These are phyloP conservation scores for Cricetomys ansorgei DNA, from an alignment of 2,113 vertebrate species.

Conservation along the genomic window DNA sequence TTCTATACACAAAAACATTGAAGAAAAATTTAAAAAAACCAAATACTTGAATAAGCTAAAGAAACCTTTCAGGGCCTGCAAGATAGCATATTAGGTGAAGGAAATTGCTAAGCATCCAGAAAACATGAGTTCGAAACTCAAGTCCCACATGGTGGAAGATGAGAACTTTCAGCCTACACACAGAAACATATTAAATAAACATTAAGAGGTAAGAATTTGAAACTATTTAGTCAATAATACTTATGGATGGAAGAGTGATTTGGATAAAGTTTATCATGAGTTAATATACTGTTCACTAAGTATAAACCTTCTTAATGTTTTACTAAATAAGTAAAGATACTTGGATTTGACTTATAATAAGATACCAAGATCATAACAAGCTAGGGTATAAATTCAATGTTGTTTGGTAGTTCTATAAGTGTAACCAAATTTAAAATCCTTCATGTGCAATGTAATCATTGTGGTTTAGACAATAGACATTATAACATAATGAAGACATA, in stretches of 20 bases:
- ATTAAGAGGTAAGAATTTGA: neutral
- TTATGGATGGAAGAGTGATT: neutral
- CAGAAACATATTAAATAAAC: neutral
- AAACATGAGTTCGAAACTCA: neutral
- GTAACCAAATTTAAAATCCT: neutral
- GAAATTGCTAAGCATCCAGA: neutral
- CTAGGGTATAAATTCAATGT: neutral
- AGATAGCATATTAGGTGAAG: neutral
- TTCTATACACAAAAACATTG: neutral
- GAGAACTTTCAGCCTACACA: neutral
- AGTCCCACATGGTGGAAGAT: neutral
- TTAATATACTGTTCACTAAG: neutral
- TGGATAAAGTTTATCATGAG: neutral
- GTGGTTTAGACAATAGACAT: conserved; percentile 4
- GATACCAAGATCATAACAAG: conserved; percentile 32
- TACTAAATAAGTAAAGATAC: neutral
- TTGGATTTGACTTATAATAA: conserved; percentile 31
- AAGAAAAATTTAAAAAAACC: neutral
- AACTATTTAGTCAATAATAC: neutral
- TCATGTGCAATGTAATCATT: conserved; percentile 7
- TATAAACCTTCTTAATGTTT: neutral
- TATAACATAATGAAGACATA: neutral
- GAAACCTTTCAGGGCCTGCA: neutral
- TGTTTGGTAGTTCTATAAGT: neutral
- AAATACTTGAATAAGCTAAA: neutral